Base-by-base conservation (phyloP, 2,113 vertebrate genomes). In the Microcebus lehilahytsara region DNA sequence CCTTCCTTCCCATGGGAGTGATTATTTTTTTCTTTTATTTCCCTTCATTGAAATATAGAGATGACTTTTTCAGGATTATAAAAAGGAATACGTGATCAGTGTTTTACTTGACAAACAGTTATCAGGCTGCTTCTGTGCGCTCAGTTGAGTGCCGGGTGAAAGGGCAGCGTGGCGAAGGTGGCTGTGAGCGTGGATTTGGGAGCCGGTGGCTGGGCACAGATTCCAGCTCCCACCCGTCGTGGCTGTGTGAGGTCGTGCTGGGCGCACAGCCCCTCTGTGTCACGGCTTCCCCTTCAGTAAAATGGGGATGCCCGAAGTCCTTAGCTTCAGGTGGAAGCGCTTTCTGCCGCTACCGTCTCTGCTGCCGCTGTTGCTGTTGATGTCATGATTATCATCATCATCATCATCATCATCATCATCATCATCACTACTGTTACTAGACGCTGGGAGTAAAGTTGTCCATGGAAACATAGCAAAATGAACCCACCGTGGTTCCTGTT, bases 1-100 rank as follows among this genome's bases (percentile, higher is more conserved):
- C 80, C 27, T 97, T 97, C 72, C 85, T 97, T 97, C 72, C 85
- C 49, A 56, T 69, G 49, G 56, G 42, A 42, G 23, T 32, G 19
- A 37, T 77, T 85, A 49, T 49, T 62, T 62, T 62, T 27, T 62
- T 64, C 81, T 79, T 79, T 67, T 66, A 58, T 69, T 86, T 75
- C 17, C 6, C 4, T 85, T 89, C 51, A 53, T 87, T 69, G 40
- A 72, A 77, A 69, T 86, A 74, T 56, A 14, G 64, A 95, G 74
- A 60, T 72, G 60, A 62, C 49, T 7, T 84, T 90, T 92, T 83
- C 37, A 92, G 60, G 22, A 64, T 72, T 85, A 53, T 85, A 10
- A 66, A 74, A 95, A 72, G 9, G 22, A 79, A 53, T 25, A 0
- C 2, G 11, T 4, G 14, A 13, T 46, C 5, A 1, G 7, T 27